Evolutionary conservation across 1,140 invertebrate species (phyloP).

Genomic region (Sycophila sp.): DNA sequence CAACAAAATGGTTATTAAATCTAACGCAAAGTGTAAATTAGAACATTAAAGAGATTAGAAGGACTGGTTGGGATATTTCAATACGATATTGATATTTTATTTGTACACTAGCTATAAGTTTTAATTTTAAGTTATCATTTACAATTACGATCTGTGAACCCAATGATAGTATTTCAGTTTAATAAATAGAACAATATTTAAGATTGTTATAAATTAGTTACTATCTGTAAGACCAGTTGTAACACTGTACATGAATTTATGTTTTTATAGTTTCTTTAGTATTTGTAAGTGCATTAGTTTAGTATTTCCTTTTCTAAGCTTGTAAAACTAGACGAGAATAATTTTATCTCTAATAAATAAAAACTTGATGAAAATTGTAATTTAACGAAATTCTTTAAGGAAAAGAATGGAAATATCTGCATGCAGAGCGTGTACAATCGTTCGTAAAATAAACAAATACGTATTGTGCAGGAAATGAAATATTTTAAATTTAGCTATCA

Average conservation of each 20-base stretch:
- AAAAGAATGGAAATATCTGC: neutral
- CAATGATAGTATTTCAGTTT: neutral
- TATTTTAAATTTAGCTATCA: no score
- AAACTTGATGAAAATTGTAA: conserved; percentile 3
- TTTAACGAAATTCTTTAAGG: conserved; percentile 8
- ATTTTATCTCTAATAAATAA: neutral
- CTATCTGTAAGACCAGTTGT: neutral
- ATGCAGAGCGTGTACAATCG: neutral
- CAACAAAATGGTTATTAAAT: conserved; percentile 61
- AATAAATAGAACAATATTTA: no score
- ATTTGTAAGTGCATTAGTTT: neutral
- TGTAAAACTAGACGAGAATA: neutral
- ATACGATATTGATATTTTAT: neutral
- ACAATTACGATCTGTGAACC: neutral
- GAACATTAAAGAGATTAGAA: conserved; percentile 27
- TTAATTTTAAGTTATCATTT: neutral
- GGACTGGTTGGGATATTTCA: conserved; percentile 15
- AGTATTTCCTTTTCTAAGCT: neutral
- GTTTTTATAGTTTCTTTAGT: neutral
- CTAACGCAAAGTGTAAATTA: conserved; percentile 32
- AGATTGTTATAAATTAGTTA: no score
- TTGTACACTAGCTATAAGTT: neutral
- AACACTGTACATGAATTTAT: neutral
- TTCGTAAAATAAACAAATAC: neutral
- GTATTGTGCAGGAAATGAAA: neutral